Percentiles rank a stretch among this genome's conserved stretches.
Evolutionary conservation across 1,140 invertebrate genomes (phyloP).

Genomic region (Apocrypta bakeri): DNA sequence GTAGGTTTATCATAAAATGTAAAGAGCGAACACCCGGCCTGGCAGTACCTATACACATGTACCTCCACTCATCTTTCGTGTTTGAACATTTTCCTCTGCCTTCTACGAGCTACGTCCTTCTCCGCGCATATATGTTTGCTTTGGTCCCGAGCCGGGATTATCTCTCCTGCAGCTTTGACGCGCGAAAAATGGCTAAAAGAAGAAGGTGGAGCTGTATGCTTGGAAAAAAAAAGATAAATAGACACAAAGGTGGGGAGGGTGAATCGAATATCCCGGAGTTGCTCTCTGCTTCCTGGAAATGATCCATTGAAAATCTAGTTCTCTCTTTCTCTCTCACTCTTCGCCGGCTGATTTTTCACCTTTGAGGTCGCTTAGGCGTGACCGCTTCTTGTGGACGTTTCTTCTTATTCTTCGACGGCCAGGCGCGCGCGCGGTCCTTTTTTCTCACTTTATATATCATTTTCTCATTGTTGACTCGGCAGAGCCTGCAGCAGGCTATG

Average conservation of each 20-base stretch:
- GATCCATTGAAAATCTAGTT: neutral
- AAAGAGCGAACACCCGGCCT: neutral
- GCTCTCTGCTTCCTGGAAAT: neutral
- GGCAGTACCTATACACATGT: neutral
- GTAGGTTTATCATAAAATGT: constrained; percentile 11
- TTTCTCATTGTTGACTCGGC: constrained; percentile 38
- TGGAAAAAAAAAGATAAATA: constrained; percentile 32
- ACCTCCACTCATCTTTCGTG: neutral
- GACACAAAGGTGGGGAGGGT: constrained; percentile 15
- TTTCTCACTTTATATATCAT: constrained; percentile 43
- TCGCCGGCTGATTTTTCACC: constrained; percentile 29
- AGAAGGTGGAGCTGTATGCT: neutral
- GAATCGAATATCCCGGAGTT: constrained; percentile 34
- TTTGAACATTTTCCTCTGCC: neutral
- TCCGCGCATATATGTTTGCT: constrained; percentile 1
- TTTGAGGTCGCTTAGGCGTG: constrained; percentile 46
- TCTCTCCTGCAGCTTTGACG: constrained; percentile 23
- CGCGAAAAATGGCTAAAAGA: constrained; percentile 37
- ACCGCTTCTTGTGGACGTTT: constrained; percentile 22
- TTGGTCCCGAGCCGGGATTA: constrained; percentile 10
- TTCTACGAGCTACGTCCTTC: too few relatives aligned
- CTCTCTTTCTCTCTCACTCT: neutral
- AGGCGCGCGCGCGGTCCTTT: neutral
- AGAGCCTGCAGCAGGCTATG: neutral
- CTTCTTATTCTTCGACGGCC: neutral